Percentiles rank a stretch among this genome's conserved stretches.
Conservation (phyloP, 1,140 invertebrate genomes). For the Oncopeltus fasciatus region DNA sequence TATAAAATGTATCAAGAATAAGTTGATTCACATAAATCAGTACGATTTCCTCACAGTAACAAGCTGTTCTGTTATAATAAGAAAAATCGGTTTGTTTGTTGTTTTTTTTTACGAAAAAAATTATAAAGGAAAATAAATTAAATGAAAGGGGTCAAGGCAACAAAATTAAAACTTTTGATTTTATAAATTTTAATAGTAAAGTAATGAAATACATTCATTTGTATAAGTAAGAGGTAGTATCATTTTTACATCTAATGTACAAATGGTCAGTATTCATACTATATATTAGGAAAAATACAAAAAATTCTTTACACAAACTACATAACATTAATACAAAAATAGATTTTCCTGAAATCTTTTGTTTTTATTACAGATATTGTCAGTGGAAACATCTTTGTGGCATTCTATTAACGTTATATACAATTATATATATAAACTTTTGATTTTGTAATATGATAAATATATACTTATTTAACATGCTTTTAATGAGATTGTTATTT, state of each 20-base stretch:
- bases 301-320: slow-evolving; percentile 15
- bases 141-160: not conserved
- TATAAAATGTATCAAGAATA: too few relatives aligned
- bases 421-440: not conserved
- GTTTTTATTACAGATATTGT: slow-evolving; percentile 6
- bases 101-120: too few relatives aligned
- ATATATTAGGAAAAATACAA: slow-evolving; percentile 16
- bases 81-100: too few relatives aligned
- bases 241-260: slow-evolving; percentile 12
- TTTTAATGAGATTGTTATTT: too few relatives aligned
- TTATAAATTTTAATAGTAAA: slow-evolving; percentile 27
- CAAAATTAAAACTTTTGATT: not conserved
- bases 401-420: not conserved
- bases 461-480: not conserved
- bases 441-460: not conserved
- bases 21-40: too few relatives aligned
- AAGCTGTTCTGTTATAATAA: too few relatives aligned
- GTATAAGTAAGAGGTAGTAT: slow-evolving; percentile 4
- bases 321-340: slow-evolving; percentile 18
- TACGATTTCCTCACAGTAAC: too few relatives aligned
- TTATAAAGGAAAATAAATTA: too few relatives aligned
- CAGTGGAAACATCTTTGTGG: not conserved
- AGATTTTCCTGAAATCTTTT: slow-evolving; percentile 11
- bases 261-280: slow-evolving; percentile 13
- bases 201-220: slow-evolving; percentile 15